Evolutionary conservation across 2,888 invertebrate genomes (phyloP), one percentile per base, ranked within the genome.

Genomic region (Drosophila nr. fundita): DNA sequence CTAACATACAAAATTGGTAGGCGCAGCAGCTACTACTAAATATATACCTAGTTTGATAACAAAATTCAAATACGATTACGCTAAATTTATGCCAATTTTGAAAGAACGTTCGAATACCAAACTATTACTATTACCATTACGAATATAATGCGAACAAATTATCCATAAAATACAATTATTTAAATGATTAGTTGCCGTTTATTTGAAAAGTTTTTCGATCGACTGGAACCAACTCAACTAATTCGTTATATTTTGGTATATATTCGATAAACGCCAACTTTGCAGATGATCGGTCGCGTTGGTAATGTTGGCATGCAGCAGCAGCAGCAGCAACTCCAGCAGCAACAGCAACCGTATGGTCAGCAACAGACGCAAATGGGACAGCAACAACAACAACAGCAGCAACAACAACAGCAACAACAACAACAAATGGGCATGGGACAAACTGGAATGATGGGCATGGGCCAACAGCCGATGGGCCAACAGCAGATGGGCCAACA

Each of bases 241-340:
- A 89, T 80, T 69, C 59, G 62, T 24, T 72, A 54, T 76, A 61
- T 82, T 80, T 82, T 76, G 73, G 59, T 77, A 55, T 80, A 59
- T 73, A 65, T 78, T 73, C 80, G 82, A 69, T 78, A 76, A 68
- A 42, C 67, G 78, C 72, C 76, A 83, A 87, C 90, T 89, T 86
- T 92, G 73, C 91, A 91, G 94, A 94, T 92, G 93, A 93, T 91
- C 92, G 93, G 91, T 84, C 92, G 91, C 91, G 93, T 89, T 93
- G 93, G 93, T 93, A 93, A 92, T 93, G 91, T 92, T 90, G 90
- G 91, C 75, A 91, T 92, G 88, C 93, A 92, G 73, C 92, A 92
- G 68, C 92, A 92, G 68, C 92, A 91, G 63, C 93, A 93, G 45
- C 84, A 94, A 80, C 93, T 91, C 54, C 92, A 91, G 62, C 91